Evolutionary conservation across 2,797 vertebrate genomes (phyloP), one percentile per base, ranked within the genome.

Genomic region (Pseudochirops corinnae): DNA sequence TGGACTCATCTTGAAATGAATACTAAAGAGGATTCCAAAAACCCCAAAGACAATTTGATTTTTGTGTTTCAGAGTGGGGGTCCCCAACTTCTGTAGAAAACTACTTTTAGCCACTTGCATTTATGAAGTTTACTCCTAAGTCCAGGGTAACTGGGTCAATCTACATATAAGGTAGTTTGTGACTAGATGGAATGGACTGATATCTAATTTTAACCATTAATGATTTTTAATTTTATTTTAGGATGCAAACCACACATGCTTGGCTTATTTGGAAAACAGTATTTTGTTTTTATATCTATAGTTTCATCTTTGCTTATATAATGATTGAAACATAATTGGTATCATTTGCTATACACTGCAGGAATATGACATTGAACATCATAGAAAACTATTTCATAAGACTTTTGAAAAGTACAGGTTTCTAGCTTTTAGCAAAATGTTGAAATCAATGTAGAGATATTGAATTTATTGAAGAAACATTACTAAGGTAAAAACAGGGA

Each of bases 391-490:
- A 95, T 97, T 96, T 97, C 33, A 91, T 60, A 74, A 46, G n/a
- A 52, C 97, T 29, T 62, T 33, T 62, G 60, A 33, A 33, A 62
- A 33, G 4, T 94, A 95, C 92, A 94, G 93, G 94, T 97, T 97
- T 93, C 91, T 55, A 97, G 94, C 91, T 98, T 98, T 98, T 95
- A 98, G 95, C 91, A 96, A 56, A 96, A 95, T 55, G 97, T 0
- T 0, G 91, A 93, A 91, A 56, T 97, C 98, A 98, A 96, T 98
- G 62, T 94, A 0, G 97, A 97, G 97, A 90, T 96, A 95, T 93
- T 97, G 67, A 93, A 62, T 62, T 97, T 97, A 98, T 98, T 98
- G 97, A 98, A 97, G 96, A 97, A 96, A 90, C 97, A 95, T 87
- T 97, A 97, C 97, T 96, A 98, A 98, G 94, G 90, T 92, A 97